A percentile compares a stretch with the other conserved stretches of the same genome.
Evolutionary conservation across 2,888 invertebrate species (phyloP).

Genomic region (Melieria omissa): DNA sequence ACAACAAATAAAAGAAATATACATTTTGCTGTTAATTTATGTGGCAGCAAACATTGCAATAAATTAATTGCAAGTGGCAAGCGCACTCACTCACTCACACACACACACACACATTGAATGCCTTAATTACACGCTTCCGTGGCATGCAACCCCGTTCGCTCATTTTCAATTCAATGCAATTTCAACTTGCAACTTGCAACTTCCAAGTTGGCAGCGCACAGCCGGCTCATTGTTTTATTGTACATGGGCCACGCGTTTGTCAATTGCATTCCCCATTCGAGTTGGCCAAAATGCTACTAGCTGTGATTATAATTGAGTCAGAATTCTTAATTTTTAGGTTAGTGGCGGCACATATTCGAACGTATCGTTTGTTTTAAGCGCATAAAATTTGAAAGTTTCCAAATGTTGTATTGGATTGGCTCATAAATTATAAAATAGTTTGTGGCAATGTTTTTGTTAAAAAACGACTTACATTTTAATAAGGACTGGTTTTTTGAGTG

Average conservation of each 20-base stretch:
- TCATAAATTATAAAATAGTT: too few relatives aligned
- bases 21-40: background rate
- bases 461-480: too few relatives aligned
- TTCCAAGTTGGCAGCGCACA: too few relatives aligned
- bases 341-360: conserved; percentile 44
- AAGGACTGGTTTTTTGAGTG: too few relatives aligned
- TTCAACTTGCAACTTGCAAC: background rate
- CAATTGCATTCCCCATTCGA: conserved; percentile 15
- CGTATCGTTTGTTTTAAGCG: too few relatives aligned
- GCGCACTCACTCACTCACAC: background rate
- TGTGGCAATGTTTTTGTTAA: too few relatives aligned
- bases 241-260: background rate
- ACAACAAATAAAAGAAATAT: too few relatives aligned
- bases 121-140: conserved; percentile 3
- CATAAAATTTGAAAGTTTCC: too few relatives aligned
- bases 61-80: background rate
- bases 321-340: conserved; percentile 57
- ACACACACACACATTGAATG: background rate
- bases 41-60: background rate
- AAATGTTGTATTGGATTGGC: too few relatives aligned
- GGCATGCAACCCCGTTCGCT: conserved; percentile 4
- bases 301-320: conserved; percentile 5
- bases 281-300: background rate
- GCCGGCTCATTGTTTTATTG: too few relatives aligned
- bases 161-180: background rate